phyloP scores from a whole-genome alignment of 2,888 invertebrate species.

The Axea sp. region DNA sequence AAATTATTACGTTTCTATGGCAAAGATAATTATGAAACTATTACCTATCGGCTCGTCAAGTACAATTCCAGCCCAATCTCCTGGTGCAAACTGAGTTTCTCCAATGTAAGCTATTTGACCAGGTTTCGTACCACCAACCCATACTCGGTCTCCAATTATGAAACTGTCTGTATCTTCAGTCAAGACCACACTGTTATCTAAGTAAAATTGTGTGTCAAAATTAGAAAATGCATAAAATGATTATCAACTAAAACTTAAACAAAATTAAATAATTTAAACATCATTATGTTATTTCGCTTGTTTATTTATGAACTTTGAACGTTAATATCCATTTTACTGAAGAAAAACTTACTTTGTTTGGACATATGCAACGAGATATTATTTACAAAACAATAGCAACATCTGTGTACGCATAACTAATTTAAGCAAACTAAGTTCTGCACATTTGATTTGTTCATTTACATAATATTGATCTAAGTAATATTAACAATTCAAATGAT shows the following conservation, averaged over 20 bases:
- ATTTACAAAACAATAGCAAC: constrained; percentile 45
- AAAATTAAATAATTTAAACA: no score
- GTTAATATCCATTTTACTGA: no score
- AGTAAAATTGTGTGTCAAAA: constrained; percentile 72
- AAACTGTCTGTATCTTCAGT: constrained; percentile 96
- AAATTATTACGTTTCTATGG: no score
- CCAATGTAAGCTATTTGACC: constrained; percentile 96
- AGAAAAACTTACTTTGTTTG: constrained; percentile 34
- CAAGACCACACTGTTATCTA: constrained; percentile 91
- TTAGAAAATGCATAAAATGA: no score
- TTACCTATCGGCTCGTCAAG: constrained; percentile 96
- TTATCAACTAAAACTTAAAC: no score
- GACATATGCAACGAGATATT: constrained; percentile 21
- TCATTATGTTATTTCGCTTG: no score
- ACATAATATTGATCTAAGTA: constrained; percentile 23
- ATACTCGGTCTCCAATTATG: constrained; percentile 96
- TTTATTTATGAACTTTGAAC: no score
- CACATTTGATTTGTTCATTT: constrained; percentile 16
- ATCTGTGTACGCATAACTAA: constrained; percentile 17
- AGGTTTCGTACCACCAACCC: constrained; percentile 94
- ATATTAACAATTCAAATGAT: constrained; percentile 48
- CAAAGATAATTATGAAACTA: no score
- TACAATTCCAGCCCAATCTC: constrained; percentile 98
- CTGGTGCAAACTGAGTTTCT: constrained; percentile 97
- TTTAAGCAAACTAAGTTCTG: constrained; percentile 35